Evolutionary conservation across 2,797 vertebrate genomes (phyloP).

Genomic region (Harpagifer antarcticus): DNA sequence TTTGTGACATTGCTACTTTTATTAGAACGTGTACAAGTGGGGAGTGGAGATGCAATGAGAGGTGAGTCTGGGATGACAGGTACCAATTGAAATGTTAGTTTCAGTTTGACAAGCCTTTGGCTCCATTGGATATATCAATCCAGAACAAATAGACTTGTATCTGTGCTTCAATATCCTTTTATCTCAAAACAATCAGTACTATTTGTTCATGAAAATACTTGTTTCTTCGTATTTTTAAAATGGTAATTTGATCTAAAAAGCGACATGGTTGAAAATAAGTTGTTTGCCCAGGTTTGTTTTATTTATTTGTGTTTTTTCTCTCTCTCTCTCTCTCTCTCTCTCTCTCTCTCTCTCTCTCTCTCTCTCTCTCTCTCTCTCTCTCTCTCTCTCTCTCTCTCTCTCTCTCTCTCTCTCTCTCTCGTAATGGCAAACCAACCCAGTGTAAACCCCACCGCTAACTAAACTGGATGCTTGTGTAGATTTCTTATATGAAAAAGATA

Average conservation of each 20-base stretch:
- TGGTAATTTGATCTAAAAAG: conserved; percentile 1
- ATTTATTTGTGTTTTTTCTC: not conserved
- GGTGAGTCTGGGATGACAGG: conserved; percentile 53
- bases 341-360: not conserved
- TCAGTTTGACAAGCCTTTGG: conserved; percentile 59
- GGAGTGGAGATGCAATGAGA: conserved; percentile 44
- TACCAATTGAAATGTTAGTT: conserved; percentile 63
- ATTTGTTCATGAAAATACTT: conserved; percentile 13
- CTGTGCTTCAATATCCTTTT: conserved; percentile 34
- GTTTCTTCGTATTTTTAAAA: not conserved
- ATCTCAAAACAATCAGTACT: conserved; percentile 28
- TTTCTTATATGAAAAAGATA: not conserved
- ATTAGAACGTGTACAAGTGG: conserved; percentile 63
- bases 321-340: too few relatives aligned
- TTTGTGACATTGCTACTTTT: conserved; percentile 60
- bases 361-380: not conserved
- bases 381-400: not conserved
- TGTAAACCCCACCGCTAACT: not conserved
- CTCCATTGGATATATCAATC: conserved; percentile 57
- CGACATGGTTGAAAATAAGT: conserved; percentile 12
- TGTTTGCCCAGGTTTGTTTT: not conserved
- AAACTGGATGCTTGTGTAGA: not conserved
- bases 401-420: not conserved
- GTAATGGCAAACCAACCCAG: not conserved
- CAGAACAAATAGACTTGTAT: conserved; percentile 32